A percentile compares a stretch with the other conserved stretches of the same genome.
Evolutionary conservation across 2,888 invertebrate species (phyloP).

Genomic region (Nomada fucata): DNA sequence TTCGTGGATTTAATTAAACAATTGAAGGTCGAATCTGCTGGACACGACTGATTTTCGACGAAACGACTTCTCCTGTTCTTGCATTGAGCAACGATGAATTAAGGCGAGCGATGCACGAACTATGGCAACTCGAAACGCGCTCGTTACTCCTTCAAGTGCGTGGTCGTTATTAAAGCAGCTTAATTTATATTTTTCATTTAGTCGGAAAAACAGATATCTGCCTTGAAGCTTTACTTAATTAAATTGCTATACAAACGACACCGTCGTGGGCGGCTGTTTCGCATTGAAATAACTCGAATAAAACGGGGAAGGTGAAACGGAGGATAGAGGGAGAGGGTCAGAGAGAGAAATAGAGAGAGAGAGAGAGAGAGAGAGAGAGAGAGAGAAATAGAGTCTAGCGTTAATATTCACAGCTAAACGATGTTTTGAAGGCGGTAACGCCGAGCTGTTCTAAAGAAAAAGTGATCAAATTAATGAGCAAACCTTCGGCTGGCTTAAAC

Average conservation of each 20-base stretch:
- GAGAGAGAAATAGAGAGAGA: background rate
- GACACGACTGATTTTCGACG: too few relatives aligned
- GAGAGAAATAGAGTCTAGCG: background rate
- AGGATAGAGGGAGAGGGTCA: background rate
- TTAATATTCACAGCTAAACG: constrained; percentile 35
- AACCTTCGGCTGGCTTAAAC: background rate
- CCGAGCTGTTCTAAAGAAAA: constrained; percentile 5
- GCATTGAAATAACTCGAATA: constrained; percentile 26
- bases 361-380: background rate
- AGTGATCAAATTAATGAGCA: constrained; percentile 37
- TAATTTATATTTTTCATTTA: constrained; percentile 49
- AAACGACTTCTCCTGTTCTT: background rate
- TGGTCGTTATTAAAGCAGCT: constrained; percentile 30
- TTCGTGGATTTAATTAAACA: background rate
- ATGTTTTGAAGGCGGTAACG: constrained; percentile 34
- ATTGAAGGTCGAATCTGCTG: background rate
- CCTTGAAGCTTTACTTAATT: constrained; percentile 52
- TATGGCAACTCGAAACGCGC: background rate
- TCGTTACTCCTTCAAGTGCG: constrained; percentile 17
- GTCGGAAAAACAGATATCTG: constrained; percentile 36
- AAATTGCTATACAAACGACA: constrained; percentile 55
- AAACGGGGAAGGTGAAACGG: background rate
- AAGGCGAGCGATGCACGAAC: background rate
- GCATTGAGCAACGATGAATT: background rate
- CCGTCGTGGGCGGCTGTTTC: constrained; percentile 30